Evolutionary conservation across 2,888 invertebrate species (phyloP).

Genomic region (Drosophila pegasa): DNA sequence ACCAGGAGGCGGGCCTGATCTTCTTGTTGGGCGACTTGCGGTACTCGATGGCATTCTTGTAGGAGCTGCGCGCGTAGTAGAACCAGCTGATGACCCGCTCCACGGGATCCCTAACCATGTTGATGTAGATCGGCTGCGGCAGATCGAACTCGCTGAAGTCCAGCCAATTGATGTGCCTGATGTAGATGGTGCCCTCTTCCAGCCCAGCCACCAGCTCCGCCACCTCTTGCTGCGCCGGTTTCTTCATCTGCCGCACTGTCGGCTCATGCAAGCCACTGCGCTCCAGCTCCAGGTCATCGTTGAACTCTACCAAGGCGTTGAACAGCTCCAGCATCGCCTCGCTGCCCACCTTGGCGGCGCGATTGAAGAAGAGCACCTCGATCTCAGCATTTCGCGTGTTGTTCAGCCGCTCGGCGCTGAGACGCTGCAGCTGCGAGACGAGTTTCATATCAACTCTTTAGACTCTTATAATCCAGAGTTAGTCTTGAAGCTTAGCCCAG

Average conservation of each 20-base stretch:
- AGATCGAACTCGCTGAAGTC: slow-evolving; percentile 93
- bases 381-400: slow-evolving; percentile 91
- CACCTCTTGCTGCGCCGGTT: slow-evolving; percentile 26
- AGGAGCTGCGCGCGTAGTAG: slow-evolving; percentile 89
- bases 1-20: slow-evolving; percentile 77
- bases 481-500: slow-evolving; percentile 19
- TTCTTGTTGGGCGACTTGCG: slow-evolving; percentile 90
- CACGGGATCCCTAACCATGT: slow-evolving; percentile 94
- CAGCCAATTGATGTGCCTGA: slow-evolving; percentile 93
- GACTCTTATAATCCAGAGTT: slow-evolving; percentile 11
- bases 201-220: slow-evolving; percentile 87
- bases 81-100: slow-evolving; percentile 96
- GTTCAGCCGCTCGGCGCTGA: slow-evolving; percentile 86
- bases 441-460: neutral
- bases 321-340: slow-evolving; percentile 92
- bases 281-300: slow-evolving; percentile 57
- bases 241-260: slow-evolving; percentile 39
- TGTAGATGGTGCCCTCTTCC: slow-evolving; percentile 91
- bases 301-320: slow-evolving; percentile 49
- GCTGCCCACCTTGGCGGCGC: slow-evolving; percentile 96
- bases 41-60: slow-evolving; percentile 88
- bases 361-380: slow-evolving; percentile 93
- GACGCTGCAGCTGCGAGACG: slow-evolving; percentile 56
- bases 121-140: slow-evolving; percentile 91
- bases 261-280: slow-evolving; percentile 39